Evolutionary conservation across 2,113 vertebrate genomes (phyloP).

Genomic region (Telmatochromis sp.): DNA sequence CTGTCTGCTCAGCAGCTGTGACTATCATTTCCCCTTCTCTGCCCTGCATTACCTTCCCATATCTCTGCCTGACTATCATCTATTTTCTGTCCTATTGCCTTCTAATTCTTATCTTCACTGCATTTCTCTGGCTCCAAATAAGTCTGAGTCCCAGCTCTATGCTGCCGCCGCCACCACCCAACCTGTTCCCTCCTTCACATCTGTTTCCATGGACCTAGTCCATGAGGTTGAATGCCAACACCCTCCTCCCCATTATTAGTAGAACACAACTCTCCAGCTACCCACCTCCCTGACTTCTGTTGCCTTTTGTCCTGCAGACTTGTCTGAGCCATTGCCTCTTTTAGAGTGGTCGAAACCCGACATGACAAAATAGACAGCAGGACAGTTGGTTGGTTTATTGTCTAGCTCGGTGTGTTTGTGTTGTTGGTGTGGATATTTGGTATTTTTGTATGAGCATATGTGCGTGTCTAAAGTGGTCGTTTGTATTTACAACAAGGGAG

Average conservation of each 20-base stretch:
- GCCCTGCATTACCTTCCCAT: slow-evolving; percentile 8
- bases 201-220: slow-evolving; percentile 59
- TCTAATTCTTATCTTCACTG: slow-evolving; percentile 29
- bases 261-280: slow-evolving; percentile 20
- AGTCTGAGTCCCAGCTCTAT: background rate
- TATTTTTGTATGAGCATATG: slow-evolving; percentile 10
- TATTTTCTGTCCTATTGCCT: slow-evolving; percentile 16
- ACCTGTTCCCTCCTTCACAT: slow-evolving; percentile 48
- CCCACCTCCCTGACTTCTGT: slow-evolving; percentile 55
- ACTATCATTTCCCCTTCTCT: background rate
- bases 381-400: slow-evolving; percentile 54
- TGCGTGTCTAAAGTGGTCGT: background rate
- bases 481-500: background rate
- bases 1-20: slow-evolving; percentile 19
- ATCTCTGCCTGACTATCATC: slow-evolving; percentile 10
- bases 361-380: slow-evolving; percentile 45
- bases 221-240: slow-evolving; percentile 59
- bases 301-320: slow-evolving; percentile 48
- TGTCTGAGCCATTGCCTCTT: slow-evolving; percentile 8
- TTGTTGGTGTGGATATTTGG: background rate
- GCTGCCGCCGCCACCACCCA: background rate
- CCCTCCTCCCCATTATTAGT: slow-evolving; percentile 61
- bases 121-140: slow-evolving; percentile 5
- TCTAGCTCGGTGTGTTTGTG: slow-evolving; percentile 1
- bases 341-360: slow-evolving; percentile 38